phyloP scores from a whole-genome alignment of 2,888 invertebrate species.

The Argyresthia albistria region DNA sequence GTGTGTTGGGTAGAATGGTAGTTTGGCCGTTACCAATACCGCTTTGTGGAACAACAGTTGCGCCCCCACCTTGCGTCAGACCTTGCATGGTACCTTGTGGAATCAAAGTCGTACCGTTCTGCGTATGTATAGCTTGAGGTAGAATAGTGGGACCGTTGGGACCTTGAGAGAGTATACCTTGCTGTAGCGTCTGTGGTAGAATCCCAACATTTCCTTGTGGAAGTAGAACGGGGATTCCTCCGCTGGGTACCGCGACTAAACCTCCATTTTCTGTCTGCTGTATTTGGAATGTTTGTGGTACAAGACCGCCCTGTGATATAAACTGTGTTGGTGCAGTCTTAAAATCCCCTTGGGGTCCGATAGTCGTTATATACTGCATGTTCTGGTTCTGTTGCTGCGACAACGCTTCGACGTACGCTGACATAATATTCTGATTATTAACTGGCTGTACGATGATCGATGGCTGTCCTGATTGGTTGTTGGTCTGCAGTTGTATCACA shows the following conservation, averaged over 20 bases:
- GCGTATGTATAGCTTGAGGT: conserved; percentile 71
- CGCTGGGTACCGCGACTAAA: conserved; percentile 72
- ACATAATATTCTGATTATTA: conserved; percentile 72
- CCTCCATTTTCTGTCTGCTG: conserved; percentile 75
- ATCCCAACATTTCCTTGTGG: conserved; percentile 69
- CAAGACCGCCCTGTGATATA: conserved; percentile 63
- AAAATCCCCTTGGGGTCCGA: conserved; percentile 74
- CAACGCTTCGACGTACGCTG: conserved; percentile 77
- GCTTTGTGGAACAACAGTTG: conserved; percentile 60
- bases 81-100: conserved; percentile 70
- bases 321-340: conserved; percentile 71
- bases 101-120: conserved; percentile 75
- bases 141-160: conserved; percentile 74
- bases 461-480: conserved; percentile 70
- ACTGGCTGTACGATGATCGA: conserved; percentile 81
- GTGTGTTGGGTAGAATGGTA: conserved; percentile 59
- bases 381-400: conserved; percentile 80
- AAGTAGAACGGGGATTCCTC: conserved; percentile 68
- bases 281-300: conserved; percentile 74
- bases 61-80: conserved; percentile 44
- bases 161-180: conserved; percentile 65
- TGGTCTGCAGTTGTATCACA: conserved; percentile 72
- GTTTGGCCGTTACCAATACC: conserved; percentile 64
- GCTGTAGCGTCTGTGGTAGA: conserved; percentile 62
- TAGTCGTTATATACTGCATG: conserved; percentile 83